Evolutionary conservation across 2,797 vertebrate species (phyloP).

Genomic region (Enteromius afrohamiltoni): DNA sequence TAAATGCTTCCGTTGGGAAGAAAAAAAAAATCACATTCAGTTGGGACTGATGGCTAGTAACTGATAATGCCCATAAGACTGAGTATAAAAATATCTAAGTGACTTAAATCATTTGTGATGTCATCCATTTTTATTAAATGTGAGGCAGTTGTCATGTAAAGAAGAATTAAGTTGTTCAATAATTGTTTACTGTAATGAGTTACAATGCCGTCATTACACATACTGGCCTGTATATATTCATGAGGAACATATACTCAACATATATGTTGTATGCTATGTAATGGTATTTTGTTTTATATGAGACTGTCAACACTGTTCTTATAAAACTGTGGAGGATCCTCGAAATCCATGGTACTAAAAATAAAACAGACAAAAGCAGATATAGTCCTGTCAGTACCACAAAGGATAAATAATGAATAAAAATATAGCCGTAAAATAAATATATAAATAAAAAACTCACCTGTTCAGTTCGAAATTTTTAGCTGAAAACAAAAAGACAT

Average conservation of each 20-base stretch:
- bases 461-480: slow-evolving; percentile 75
- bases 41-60: background rate
- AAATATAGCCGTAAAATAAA: background rate
- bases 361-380: background rate
- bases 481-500: slow-evolving; percentile 48
- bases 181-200: background rate
- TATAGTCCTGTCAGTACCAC: background rate
- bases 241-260: slow-evolving; percentile 4
- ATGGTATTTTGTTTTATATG: slow-evolving; percentile 62
- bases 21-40: slow-evolving; percentile 19
- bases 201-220: background rate
- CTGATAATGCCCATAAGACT: background rate
- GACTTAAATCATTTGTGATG: background rate
- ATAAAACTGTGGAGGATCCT: slow-evolving; percentile 68
- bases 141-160: background rate
- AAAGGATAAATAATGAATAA: background rate
- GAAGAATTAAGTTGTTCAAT: background rate
- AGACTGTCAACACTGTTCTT: slow-evolving; percentile 75
- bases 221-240: background rate
- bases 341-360: slow-evolving; percentile 71
- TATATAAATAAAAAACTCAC: slow-evolving; percentile 55
- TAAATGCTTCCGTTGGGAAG: slow-evolving; percentile 70
- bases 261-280: slow-evolving; percentile 26
- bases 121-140: background rate
- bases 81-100: background rate